These are phyloP conservation scores for Zonotrichia leucophrys DNA, from an alignment of 2,113 vertebrate species.

Conservation along the genomic window DNA sequence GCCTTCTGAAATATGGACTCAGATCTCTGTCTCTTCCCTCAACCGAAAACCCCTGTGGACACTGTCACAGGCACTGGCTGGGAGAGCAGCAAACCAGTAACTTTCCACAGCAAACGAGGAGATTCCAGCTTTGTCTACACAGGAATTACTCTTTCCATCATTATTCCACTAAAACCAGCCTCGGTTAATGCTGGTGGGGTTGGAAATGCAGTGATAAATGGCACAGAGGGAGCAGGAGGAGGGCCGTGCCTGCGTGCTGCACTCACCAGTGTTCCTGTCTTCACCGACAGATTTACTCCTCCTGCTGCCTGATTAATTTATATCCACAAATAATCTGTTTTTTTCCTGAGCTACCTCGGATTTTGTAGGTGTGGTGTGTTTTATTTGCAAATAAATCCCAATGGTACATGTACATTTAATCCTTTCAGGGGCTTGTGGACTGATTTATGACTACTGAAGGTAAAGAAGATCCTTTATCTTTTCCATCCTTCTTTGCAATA, in stretches of 20 bases:
- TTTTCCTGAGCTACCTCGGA: neutral
- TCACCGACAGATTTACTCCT: neutral
- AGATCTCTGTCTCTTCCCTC: too few relatives aligned
- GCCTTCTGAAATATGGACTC: too few relatives aligned
- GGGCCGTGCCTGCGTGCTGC: fast-evolving
- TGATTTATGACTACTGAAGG: neutral
- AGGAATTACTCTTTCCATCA: neutral
- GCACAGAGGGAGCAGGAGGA: neutral
- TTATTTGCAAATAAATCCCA: neutral
- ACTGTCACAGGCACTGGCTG: neutral
- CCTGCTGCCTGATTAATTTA: neutral
- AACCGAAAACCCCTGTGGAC: too few relatives aligned
- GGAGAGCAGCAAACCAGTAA: neutral
- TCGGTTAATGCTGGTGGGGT: fast-evolving
- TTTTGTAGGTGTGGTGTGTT: neutral
- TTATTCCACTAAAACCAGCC: neutral
- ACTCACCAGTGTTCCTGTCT: neutral
- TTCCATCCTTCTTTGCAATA: neutral
- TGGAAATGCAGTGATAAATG: neutral
- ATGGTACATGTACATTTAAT: neutral
- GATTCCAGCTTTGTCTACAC: neutral
- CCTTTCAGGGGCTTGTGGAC: neutral
- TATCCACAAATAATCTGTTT: neutral
- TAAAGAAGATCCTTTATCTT: neutral
- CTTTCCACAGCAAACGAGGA: neutral